phyloP scores from a whole-genome alignment of 2,113 vertebrate species.

The Capra hircus region DNA sequence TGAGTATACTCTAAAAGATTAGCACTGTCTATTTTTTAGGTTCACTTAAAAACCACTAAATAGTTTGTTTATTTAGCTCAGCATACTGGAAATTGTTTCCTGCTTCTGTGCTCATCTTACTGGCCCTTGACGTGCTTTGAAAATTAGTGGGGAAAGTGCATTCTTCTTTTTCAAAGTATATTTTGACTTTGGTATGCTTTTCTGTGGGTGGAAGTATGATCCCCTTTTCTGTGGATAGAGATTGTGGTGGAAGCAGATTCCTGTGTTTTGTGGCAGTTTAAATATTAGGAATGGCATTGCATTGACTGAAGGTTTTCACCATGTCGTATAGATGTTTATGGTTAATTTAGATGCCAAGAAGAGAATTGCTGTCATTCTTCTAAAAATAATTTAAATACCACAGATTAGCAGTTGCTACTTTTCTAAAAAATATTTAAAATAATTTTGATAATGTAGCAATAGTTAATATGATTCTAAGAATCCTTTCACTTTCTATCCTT shows the following conservation, averaged over 20 bases:
- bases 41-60: conserved; percentile 60
- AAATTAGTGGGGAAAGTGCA: background rate
- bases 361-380: conserved; percentile 37
- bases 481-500: background rate
- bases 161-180: background rate
- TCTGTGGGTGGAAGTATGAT: background rate
- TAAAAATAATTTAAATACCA: conserved; percentile 48
- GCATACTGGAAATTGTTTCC: conserved; percentile 68
- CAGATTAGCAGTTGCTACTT: conserved; percentile 16
- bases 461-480: background rate
- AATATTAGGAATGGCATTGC: background rate
- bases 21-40: conserved; percentile 46
- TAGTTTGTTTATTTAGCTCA: conserved; percentile 14
- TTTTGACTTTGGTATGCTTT: background rate
- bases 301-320: conserved; percentile 50
- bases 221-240: background rate
- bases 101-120: conserved; percentile 52
- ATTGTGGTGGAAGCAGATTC: background rate
- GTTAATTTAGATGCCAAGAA: conserved; percentile 63
- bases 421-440: background rate
- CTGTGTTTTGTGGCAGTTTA: conserved; percentile 2
- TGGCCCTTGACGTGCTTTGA: background rate
- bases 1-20: conserved; percentile 23
- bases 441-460: background rate
- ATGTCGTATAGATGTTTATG: conserved; percentile 58